Conservation (phyloP, 2,888 invertebrate species). For the Masnerella sp. region DNA sequence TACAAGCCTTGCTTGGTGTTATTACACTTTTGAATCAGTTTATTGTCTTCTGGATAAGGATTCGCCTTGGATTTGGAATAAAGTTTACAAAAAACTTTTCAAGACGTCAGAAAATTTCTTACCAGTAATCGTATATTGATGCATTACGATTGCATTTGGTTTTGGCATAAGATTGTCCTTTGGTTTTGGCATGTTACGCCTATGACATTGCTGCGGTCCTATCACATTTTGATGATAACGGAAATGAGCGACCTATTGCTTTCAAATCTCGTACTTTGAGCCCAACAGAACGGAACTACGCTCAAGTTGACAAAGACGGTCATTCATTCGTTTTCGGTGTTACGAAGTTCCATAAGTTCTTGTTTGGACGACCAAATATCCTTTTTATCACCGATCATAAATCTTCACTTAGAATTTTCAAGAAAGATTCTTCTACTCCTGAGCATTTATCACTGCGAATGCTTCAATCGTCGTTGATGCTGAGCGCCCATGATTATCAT, state of each 20-base stretch:
- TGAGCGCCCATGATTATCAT: conserved; percentile 20
- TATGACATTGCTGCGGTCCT: background rate
- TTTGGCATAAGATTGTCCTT: conserved; percentile 13
- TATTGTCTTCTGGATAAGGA: background rate
- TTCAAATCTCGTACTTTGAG: background rate
- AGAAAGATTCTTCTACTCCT: conserved; percentile 8
- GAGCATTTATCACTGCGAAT: conserved; percentile 23
- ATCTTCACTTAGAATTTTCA: conserved; percentile 64
- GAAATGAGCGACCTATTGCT: background rate
- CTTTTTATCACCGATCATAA: conserved; percentile 72
- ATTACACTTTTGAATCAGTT: background rate
- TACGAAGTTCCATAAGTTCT: conserved; percentile 62
- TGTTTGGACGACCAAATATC: conserved; percentile 62
- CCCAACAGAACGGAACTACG: background rate
- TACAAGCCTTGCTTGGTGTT: background rate
- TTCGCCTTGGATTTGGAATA: background rate
- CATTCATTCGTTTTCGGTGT: conserved; percentile 61
- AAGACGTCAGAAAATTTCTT: background rate
- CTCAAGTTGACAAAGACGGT: conserved; percentile 36
- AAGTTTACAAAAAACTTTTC: background rate
- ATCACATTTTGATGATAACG: background rate
- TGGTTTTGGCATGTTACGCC: conserved; percentile 57
- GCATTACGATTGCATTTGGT: background rate
- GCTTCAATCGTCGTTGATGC: conserved; percentile 11
- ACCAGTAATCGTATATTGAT: background rate